Conservation (phyloP, 2,797 vertebrate genomes). For the Hirundo rustica region DNA sequence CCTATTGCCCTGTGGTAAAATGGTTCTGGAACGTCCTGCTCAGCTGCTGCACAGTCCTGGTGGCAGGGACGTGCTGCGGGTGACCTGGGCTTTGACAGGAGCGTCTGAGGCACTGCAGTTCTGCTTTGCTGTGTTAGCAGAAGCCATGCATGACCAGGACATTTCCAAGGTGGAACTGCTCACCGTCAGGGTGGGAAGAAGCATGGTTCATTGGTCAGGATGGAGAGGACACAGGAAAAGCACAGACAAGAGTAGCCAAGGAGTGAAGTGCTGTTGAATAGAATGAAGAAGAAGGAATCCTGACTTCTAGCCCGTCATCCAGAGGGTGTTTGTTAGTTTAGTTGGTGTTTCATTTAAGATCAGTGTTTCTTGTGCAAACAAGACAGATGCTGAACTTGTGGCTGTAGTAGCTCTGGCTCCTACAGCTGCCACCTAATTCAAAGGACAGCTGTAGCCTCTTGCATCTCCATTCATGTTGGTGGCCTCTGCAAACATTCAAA, state of each 20-base stretch:
- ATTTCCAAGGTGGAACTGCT: not conserved
- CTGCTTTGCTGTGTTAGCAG: not conserved
- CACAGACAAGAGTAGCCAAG: not conserved
- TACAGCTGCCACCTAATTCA: not conserved
- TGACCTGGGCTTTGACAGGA: not conserved
- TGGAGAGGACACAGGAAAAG: not conserved
- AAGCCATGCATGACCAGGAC: accelerated
- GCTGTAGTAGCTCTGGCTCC: not conserved
- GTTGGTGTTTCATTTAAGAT: not conserved
- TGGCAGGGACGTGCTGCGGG: not conserved
- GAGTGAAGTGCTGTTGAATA: not conserved
- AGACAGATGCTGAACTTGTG: not conserved
- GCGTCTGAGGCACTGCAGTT: accelerated
- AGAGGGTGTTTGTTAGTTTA: accelerated
- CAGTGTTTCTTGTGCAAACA: not conserved
- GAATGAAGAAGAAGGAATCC: not conserved
- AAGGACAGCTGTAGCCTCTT: not conserved
- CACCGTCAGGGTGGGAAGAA: not conserved
- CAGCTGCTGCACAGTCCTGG: not conserved
- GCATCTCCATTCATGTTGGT: accelerated
- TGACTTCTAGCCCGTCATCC: not conserved
- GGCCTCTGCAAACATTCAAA: not conserved
- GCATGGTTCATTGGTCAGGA: not conserved
- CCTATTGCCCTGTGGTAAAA: not conserved
- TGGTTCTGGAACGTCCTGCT: not conserved